A percentile compares a stretch with the other conserved stretches of the same genome.
These are phyloP conservation scores for Pardosa pseudoannulata DNA, from an alignment of 2,888 invertebrate species.

Conservation along the genomic window DNA sequence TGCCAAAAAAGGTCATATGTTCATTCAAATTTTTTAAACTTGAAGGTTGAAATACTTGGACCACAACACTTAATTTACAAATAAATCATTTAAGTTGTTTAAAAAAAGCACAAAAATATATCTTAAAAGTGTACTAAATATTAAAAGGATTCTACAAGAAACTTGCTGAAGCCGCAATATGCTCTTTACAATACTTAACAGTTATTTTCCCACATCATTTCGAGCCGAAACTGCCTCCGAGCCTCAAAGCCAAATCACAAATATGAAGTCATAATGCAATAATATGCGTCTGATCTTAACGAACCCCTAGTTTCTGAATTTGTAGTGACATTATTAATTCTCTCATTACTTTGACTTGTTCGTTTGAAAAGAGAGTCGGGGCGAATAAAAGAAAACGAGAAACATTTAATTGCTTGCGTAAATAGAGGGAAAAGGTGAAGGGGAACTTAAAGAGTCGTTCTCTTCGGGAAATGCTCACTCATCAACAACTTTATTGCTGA, in stretches of 20 bases:
- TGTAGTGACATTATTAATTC: neutral
- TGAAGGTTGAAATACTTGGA: no score
- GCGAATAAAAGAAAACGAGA: neutral
- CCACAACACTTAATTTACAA: no score
- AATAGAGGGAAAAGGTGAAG: neutral
- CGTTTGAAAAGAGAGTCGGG: neutral
- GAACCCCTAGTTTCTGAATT: neutral
- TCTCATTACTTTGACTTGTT: neutral
- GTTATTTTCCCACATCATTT: no score
- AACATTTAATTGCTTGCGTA: constrained; percentile 19
- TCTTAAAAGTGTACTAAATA: no score
- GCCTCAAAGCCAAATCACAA: neutral
- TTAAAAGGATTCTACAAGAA: no score
- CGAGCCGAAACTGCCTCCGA: no score
- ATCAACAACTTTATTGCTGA: constrained; percentile 58
- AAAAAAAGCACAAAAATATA: no score
- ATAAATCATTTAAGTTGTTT: no score
- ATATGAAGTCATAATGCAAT: neutral
- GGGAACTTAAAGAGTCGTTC: constrained; percentile 45
- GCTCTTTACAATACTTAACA: no score
- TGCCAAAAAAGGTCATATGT: no score
- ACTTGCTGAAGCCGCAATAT: no score
- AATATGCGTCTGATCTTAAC: neutral
- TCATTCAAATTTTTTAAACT: no score
- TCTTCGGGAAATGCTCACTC: constrained; percentile 55